These are phyloP conservation scores for Corythoichthys intestinalis DNA, from an alignment of 2,113 vertebrate species.

Conservation along the genomic window DNA sequence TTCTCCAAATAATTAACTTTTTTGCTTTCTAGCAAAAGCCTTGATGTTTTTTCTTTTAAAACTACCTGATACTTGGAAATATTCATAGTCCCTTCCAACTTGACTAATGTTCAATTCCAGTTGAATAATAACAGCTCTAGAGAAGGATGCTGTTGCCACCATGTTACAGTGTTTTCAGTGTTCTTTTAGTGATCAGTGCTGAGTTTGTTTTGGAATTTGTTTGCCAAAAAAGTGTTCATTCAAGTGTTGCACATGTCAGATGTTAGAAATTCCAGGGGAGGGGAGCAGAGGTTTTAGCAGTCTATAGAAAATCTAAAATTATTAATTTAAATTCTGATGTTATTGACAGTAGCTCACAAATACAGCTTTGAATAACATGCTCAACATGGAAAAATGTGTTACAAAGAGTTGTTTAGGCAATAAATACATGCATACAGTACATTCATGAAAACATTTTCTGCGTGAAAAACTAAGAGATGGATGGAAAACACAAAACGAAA, in stretches of 20 bases:
- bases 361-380: not conserved
- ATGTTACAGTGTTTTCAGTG: not conserved
- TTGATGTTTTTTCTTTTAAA: not conserved
- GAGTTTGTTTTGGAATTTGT: not conserved
- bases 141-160: not conserved
- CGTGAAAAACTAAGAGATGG: conserved; percentile 1
- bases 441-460: not conserved
- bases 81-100: not conserved
- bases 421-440: not conserved
- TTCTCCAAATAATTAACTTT: too few species aligned
- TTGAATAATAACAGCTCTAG: not conserved
- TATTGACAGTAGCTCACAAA: too few species aligned
- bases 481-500: conserved; percentile 29
- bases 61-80: not conserved
- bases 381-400: not conserved
- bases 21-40: not conserved
- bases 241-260: not conserved
- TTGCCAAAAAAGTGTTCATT: not conserved
- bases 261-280: too few species aligned
- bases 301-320: too few species aligned
- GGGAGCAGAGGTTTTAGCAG: too few species aligned
- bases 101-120: not conserved
- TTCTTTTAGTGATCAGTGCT: not conserved
- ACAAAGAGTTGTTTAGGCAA: not conserved
- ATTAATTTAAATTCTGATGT: too few species aligned